phyloP scores from a whole-genome alignment of 1,140 invertebrate species.

The Drosophila virilis region DNA sequence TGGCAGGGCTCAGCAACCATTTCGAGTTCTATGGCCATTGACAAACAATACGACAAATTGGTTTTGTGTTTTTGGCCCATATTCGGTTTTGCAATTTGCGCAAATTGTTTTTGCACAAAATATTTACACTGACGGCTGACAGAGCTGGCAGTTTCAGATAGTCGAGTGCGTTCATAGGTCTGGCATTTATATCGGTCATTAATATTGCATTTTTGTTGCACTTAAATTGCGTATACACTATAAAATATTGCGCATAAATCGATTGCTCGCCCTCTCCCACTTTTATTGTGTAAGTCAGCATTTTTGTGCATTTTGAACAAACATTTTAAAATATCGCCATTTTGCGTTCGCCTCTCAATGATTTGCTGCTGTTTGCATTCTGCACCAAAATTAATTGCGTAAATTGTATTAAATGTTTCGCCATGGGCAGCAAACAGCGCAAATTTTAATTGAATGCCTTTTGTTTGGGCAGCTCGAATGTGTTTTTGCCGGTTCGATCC shows the following conservation, averaged over 20 bases:
- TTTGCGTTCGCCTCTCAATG: slow-evolving; percentile 22
- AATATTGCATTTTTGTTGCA: slow-evolving; percentile 71
- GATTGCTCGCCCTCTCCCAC: slow-evolving; percentile 7
- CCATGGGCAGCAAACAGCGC: slow-evolving; percentile 59
- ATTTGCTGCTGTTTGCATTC: slow-evolving; percentile 60
- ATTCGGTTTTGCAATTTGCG: slow-evolving; percentile 58
- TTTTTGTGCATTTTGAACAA: slow-evolving; percentile 38
- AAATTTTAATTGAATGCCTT: slow-evolving; percentile 80
- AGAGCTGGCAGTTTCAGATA: slow-evolving; percentile 4
- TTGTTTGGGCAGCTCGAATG: slow-evolving; percentile 61
- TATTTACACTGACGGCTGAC: slow-evolving; percentile 51
- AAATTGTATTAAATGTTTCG: slow-evolving; percentile 80
- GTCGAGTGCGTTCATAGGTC: slow-evolving; percentile 12
- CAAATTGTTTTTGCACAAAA: slow-evolving; percentile 73
- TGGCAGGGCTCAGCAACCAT: slow-evolving; percentile 14
- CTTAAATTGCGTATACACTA: slow-evolving; percentile 33
- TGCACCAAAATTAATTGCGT: slow-evolving; percentile 73
- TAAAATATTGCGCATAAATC: slow-evolving; percentile 27
- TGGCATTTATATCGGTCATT: slow-evolving; percentile 68
- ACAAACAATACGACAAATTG: slow-evolving; percentile 74
- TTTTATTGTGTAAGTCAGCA: slow-evolving; percentile 54
- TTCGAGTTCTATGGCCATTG: slow-evolving; percentile 50
- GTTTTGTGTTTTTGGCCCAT: slow-evolving; percentile 48
- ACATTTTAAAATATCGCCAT: slow-evolving; percentile 39
- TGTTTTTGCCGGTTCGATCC: slow-evolving; percentile 53